These are phyloP conservation scores for Penaeus indicus DNA, from an alignment of 1,140 invertebrate genomes.

Conservation along the genomic window DNA sequence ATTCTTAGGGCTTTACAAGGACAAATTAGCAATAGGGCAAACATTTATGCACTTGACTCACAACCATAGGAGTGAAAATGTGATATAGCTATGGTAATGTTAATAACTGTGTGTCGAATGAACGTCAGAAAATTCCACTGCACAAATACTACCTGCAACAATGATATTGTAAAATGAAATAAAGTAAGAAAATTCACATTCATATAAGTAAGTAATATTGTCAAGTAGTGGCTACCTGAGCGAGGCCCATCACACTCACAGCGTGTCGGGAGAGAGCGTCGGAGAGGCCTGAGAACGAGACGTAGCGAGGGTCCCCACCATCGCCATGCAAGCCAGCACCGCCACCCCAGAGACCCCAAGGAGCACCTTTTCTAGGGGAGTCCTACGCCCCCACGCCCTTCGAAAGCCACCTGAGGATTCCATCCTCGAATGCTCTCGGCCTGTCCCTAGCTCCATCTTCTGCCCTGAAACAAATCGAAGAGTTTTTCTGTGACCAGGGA, in stretches of 20 bases:
- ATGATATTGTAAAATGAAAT: no score
- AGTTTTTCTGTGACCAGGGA: background rate
- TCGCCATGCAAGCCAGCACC: background rate
- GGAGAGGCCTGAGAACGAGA: background rate
- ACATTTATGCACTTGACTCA: no score
- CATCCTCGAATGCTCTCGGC: background rate
- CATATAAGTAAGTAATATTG: no score
- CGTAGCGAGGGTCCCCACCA: background rate
- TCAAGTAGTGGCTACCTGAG: background rate
- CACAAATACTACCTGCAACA: no score
- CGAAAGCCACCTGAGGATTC: background rate
- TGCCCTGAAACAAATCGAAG: background rate
- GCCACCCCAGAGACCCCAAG: background rate
- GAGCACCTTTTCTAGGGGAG: background rate
- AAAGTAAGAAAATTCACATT: no score
- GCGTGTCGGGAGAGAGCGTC: background rate
- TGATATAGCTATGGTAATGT: no score
- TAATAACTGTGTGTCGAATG: no score
- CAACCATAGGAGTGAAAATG: no score
- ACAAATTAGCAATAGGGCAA: no score
- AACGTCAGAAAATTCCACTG: no score
- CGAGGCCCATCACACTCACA: background rate
- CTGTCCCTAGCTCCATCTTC: background rate
- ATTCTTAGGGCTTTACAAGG: no score
- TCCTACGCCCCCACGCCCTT: background rate